Evolutionary conservation across 2,888 invertebrate species (phyloP), one percentile per base, ranked within the genome.

Genomic region (Nemurella pictetii): DNA sequence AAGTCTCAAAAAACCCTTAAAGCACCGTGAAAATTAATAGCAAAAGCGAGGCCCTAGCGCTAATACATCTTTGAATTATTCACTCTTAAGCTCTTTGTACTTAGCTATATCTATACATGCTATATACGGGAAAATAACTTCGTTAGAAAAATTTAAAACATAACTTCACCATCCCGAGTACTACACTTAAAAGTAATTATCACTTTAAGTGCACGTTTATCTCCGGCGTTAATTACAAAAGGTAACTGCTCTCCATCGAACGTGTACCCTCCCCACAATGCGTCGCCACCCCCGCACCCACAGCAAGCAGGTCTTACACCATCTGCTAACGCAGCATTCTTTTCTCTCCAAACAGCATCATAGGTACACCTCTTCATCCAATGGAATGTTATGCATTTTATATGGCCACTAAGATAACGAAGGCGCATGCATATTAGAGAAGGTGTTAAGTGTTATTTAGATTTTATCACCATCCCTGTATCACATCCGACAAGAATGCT

Each of bases 381-480:
- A 55, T 75, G 26, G 28, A 75, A 75, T 75, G 26, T 28, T 27
- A 75, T 75, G 28, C 75, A 75, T 75, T 75, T 75, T 28, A 75
- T 26, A 27, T 27, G 27, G 28, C 75, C 27, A n/a, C 75, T 75
- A 28, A 75, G 75, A 26, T 75, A 75, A 75, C 75, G 75, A 75
- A 75, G 55, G 75, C 75, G 75, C 26, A 75, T 75, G 75, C 75
- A 75, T 75, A 75, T 75, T 55, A 55, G 55, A 55, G 55, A 30
- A 78, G 30, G 78, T 78, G 78, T 30, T 78, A 78, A 78, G 78
- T 78, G 78, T 29, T 78, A 78, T 78, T 78, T 78, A n/a, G 78
- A 78, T 78, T 78, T 78, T 78, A 78, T 78, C 78, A 30, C 78
- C 30, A 12, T 30, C 78, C 29, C n/a, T 78, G 30, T 29, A 30